Conservation (phyloP, 2,888 invertebrate species). For the Dasypogon diadema region DNA sequence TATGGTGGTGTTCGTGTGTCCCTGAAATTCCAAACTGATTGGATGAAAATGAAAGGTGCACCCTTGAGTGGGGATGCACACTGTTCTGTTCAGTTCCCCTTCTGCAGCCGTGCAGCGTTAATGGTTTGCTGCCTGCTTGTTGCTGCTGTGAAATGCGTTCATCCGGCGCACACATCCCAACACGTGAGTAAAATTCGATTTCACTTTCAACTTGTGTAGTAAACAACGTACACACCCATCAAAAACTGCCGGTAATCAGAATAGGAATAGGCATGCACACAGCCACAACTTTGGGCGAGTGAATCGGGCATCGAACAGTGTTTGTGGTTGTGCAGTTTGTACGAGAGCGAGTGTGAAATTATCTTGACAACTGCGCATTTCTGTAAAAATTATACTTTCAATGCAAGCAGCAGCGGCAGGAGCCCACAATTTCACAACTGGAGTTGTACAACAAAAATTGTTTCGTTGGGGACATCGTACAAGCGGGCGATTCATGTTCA, state of each 20-base stretch:
- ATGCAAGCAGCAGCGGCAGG: neutral
- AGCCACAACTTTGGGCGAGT: no score
- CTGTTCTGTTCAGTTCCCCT: neutral
- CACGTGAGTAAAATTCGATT: constrained; percentile 43
- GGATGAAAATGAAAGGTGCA: constrained; percentile 77
- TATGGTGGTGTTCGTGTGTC: constrained; percentile 9
- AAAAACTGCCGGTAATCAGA: neutral
- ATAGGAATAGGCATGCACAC: no score
- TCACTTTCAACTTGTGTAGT: constrained; percentile 26
- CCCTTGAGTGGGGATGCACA: constrained; percentile 32
- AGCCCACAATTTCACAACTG: neutral
- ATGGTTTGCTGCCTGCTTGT: neutral
- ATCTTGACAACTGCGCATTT: constrained; percentile 34
- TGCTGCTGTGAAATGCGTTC: no score
- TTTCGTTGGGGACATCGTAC: constrained; percentile 1
- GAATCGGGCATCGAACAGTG: neutral
- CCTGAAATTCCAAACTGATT: constrained; percentile 59
- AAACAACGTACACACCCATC: constrained; percentile 22
- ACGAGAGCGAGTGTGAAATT: neutral
- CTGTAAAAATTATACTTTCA: neutral
- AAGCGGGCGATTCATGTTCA: constrained; percentile 32
- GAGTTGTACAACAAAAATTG: neutral
- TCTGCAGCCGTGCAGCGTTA: neutral
- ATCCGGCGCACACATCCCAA: constrained; percentile 1
- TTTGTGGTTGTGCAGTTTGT: constrained; percentile 16